phyloP scores from a whole-genome alignment of 2,113 vertebrate species.

The Equus przewalskii region DNA sequence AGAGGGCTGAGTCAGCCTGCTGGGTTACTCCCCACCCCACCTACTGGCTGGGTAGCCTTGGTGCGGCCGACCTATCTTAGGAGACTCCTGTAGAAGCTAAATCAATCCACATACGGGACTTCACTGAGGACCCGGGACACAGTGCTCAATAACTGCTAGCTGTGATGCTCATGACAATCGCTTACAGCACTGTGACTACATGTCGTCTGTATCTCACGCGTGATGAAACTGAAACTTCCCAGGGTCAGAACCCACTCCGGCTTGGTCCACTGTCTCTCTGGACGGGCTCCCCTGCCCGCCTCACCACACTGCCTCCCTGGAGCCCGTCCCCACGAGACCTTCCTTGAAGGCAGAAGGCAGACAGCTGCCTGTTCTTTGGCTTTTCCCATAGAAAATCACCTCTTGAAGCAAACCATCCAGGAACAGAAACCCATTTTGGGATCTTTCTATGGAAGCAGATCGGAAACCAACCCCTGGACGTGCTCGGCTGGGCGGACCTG shows the following conservation, averaged over 20 bases:
- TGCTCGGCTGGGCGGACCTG: not conserved
- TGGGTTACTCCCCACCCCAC: not conserved
- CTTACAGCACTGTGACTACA: not conserved
- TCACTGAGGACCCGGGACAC: not conserved
- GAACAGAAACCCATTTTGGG: not conserved
- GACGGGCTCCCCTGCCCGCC: too few species aligned
- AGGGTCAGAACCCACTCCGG: not conserved
- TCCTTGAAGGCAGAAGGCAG: not conserved
- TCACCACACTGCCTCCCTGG: not conserved
- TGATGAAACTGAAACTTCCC: not conserved
- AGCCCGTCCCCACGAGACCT: not conserved
- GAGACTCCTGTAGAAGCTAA: not conserved
- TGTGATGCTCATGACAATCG: too few species aligned
- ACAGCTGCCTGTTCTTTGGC: not conserved
- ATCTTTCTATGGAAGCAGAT: not conserved
- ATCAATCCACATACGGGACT: not conserved
- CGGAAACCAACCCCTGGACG: not conserved
- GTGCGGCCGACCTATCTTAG: not conserved
- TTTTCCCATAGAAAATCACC: not conserved
- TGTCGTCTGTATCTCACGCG: not conserved
- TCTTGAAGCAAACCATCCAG: not conserved
- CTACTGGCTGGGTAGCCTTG: not conserved
- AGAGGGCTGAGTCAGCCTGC: conserved; percentile 1
- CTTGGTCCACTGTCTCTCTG: not conserved
- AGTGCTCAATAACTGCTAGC: not conserved